These are phyloP conservation scores for Contarinia nasturtii DNA, from an alignment of 1,140 invertebrate species.

Conservation along the genomic window DNA sequence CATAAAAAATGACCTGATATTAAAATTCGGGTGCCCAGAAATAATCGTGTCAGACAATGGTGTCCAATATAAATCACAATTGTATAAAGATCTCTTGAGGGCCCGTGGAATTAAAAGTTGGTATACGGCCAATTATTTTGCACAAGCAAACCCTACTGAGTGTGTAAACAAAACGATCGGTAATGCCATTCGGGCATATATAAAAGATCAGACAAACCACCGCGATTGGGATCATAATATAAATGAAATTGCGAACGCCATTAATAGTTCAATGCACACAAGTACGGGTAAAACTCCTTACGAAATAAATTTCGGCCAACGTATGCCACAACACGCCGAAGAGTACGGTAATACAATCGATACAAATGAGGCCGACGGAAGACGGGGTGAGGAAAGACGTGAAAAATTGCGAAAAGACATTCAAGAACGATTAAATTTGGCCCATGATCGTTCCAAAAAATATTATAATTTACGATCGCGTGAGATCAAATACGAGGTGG, in stretches of 20 bases:
- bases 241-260: conserved; percentile 1
- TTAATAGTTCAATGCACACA: conserved; percentile 2
- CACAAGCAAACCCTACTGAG: conserved; percentile 1
- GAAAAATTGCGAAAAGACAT: no score
- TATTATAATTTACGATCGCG: no score
- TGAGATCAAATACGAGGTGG: no score
- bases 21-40: conserved; percentile 4
- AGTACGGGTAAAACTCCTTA: no score
- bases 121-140: conserved; percentile 1
- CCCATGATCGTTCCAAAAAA: no score
- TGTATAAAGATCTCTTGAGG: background rate
- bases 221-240: conserved; percentile 5
- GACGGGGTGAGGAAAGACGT: no score
- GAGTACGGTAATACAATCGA: no score
- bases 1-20: conserved; percentile 2
- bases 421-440: no score
- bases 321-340: no score
- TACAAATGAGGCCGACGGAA: no score
- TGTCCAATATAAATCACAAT: conserved; percentile 1
- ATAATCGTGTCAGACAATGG: conserved; percentile 4
- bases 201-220: conserved; percentile 5
- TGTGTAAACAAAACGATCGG: background rate
- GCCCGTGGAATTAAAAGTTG: conserved; percentile 1
- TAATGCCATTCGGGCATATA: background rate
- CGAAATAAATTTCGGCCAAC: no score